phyloP scores from a whole-genome alignment of 1,140 invertebrate species.

The Drosophila hydei region DNA sequence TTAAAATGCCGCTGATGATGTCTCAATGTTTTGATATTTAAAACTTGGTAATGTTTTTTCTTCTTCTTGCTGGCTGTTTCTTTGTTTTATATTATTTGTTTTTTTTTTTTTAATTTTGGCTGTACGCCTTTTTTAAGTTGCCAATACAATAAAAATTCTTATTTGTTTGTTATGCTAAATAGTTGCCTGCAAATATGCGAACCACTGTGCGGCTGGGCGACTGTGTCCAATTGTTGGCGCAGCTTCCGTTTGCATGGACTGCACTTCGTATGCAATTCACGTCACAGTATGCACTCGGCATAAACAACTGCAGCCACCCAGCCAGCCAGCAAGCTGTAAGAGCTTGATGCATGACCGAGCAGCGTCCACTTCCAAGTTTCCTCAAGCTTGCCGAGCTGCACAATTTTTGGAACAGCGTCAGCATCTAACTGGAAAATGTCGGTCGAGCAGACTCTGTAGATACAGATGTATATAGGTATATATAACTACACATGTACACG shows the following conservation, averaged over 20 bases:
- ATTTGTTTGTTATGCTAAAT: constrained; percentile 71
- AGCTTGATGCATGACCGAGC: neutral
- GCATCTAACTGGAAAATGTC: neutral
- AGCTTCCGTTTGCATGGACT: constrained; percentile 30
- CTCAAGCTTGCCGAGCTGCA: neutral
- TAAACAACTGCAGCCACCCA: constrained; percentile 4
- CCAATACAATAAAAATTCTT: constrained; percentile 57
- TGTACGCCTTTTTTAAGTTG: constrained; percentile 19
- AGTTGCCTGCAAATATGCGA: constrained; percentile 39
- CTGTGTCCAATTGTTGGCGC: constrained; percentile 6
- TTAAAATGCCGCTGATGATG: constrained; percentile 43
- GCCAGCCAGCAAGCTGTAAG: neutral
- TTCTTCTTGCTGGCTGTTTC: neutral
- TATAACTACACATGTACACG: no score
- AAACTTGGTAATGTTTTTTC: constrained; percentile 27
- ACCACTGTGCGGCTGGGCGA: neutral
- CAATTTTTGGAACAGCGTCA: neutral
- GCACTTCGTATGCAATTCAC: constrained; percentile 34
- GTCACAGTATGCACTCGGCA: constrained; percentile 16
- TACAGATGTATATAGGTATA: no score
- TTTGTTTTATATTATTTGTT: constrained; percentile 1
- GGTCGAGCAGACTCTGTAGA: no score
- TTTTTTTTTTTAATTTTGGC: constrained; percentile 34
- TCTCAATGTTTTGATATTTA: constrained; percentile 37
- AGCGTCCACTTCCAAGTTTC: neutral